Evolutionary conservation across 1,140 invertebrate species (phyloP).

Genomic region (Conopomorpha cramerella): DNA sequence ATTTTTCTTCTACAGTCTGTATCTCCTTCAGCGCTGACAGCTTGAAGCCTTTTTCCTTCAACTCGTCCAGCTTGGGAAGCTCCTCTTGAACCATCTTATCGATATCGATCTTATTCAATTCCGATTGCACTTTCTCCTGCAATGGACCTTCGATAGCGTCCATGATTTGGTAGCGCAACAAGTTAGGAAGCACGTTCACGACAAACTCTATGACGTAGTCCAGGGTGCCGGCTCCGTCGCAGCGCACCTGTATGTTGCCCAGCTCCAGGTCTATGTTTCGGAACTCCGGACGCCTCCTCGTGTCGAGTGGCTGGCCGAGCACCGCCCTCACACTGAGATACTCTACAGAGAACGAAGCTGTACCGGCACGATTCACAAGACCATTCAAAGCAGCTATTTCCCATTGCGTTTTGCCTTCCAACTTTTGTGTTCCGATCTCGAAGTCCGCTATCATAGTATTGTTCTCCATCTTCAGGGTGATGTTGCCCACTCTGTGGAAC

Average conservation of each 20-base stretch:
- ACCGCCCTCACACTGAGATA: conserved; percentile 70
- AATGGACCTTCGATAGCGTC: conserved; percentile 78
- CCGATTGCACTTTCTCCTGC: conserved; percentile 68
- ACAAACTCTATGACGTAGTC: conserved; percentile 80
- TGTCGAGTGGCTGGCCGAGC: conserved; percentile 76
- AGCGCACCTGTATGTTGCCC: conserved; percentile 79
- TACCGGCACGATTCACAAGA: conserved; percentile 70
- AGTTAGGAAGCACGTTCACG: conserved; percentile 80
- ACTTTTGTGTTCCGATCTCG: conserved; percentile 77
- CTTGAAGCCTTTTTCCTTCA: conserved; percentile 51
- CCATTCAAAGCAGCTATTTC: conserved; percentile 71
- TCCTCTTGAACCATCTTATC: conserved; percentile 72
- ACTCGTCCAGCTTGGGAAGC: conserved; percentile 66
- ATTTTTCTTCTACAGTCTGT: conserved; percentile 14
- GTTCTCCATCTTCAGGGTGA: conserved; percentile 73
- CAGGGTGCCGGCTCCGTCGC: conserved; percentile 77
- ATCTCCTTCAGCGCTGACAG: conserved; percentile 27
- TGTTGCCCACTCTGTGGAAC: conserved; percentile 80
- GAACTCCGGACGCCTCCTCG: conserved; percentile 70
- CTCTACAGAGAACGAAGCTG: conserved; percentile 74
- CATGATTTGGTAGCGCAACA: conserved; percentile 83
- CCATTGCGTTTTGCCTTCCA: conserved; percentile 78
- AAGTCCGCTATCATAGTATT: conserved; percentile 68
- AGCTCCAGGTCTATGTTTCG: conserved; percentile 77
- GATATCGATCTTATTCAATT: conserved; percentile 72